Base-by-base conservation (phyloP, 2,113 vertebrate species). In the Gopherus flavomarginatus region DNA sequence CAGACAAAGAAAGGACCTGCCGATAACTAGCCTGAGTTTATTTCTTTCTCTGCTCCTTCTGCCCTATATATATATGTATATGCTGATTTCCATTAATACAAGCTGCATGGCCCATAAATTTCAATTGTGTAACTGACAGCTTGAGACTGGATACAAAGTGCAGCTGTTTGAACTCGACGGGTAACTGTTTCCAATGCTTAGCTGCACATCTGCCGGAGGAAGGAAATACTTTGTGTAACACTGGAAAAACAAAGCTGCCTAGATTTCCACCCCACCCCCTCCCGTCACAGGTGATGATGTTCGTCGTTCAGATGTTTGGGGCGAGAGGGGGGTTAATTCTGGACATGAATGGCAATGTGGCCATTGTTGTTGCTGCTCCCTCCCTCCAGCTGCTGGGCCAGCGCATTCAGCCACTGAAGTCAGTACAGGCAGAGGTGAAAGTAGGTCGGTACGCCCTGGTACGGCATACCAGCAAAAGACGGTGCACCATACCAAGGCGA, bases 151-250 rank as follows among this genome's bases (percentile, higher is more conserved):
- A 97, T 95, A 97, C 97, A 2, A 80, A 96, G 57, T 56, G 47
- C 97, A 97, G 96, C 96, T 97, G 97, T 96, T 94, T 86, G 1
- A 87, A 87, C 86, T 91, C 83, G 94, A 92, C 0, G 47, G 96
- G 93, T 94, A 97, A 94, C 95, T 91, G 86, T 94, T 97, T 96
- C 97, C 97, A 97, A 95, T 8, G 2, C 94, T 59, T 65, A 13
- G 91, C 89, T 95, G 96, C 95, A 96, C 97, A 97, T 97, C 97
- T 97, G 97, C 95, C 93, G 92, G 57, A 97, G 96, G 97, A 97
- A 97, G 96, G 96, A 97, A 97, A 97, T 96, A 94, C 93, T 97
- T 97, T 97, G 92, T 93, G 87, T 13, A 91, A 75, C 0, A 0
- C 90, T 97, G 97, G 96, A 95, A 96, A 94, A 96, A 94, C 86